These are phyloP conservation scores for Psephotus haematonotus DNA, from an alignment of 2,113 vertebrate genomes.

Conservation along the genomic window DNA sequence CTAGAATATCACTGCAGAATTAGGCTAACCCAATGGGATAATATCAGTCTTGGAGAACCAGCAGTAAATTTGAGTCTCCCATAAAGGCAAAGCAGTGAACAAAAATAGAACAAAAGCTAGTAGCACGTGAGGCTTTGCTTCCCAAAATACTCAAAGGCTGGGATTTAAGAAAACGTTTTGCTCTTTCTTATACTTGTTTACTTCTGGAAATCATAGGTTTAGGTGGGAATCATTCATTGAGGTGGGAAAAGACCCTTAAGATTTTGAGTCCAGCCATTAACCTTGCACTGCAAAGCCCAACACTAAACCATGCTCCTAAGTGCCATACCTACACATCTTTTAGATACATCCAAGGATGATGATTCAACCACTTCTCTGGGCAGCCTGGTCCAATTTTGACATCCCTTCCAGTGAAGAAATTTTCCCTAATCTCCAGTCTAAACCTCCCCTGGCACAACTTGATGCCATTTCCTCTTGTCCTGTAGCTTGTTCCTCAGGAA, in stretches of 20 bases:
- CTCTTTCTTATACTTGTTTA: not conserved
- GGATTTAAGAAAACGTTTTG: not conserved
- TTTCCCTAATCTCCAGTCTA: not conserved
- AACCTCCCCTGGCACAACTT: not conserved
- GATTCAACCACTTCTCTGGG: not conserved
- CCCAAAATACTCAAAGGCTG: not conserved
- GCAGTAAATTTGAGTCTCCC: not conserved
- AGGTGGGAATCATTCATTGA: not conserved
- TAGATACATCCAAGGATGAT: not conserved
- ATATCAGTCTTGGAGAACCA: not conserved
- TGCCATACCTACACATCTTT: not conserved
- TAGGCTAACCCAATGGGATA: not conserved
- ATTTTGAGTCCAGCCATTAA: not conserved
- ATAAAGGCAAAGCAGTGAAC: not conserved
- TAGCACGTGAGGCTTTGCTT: not conserved
- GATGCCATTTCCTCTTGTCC: not conserved
- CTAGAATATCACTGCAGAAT: not conserved
- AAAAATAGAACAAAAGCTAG: not conserved
- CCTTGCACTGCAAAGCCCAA: not conserved
- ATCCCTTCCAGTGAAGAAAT: not conserved
- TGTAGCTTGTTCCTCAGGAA: not conserved
- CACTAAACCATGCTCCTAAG: not conserved
- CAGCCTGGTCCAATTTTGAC: not conserved
- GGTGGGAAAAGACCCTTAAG: not conserved
- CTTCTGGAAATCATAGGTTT: not conserved